phyloP scores from a whole-genome alignment of 2,888 invertebrate species.

The Desoria tigrina region DNA sequence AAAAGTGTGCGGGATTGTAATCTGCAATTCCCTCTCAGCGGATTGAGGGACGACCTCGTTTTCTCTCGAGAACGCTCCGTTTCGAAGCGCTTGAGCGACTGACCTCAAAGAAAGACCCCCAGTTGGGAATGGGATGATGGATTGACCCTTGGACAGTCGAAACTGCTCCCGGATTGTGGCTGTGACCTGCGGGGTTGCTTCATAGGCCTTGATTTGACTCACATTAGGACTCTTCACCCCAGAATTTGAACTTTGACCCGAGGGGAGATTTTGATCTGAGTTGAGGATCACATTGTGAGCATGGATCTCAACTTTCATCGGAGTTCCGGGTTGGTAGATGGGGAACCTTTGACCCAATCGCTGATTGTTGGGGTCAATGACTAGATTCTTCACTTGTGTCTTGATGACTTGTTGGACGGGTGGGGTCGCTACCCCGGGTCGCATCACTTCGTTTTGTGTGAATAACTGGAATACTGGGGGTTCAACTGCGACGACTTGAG shows the following conservation, averaged over 20 bases:
- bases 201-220: constrained; percentile 23
- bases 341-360: constrained; percentile 17
- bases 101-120: constrained; percentile 19
- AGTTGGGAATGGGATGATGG: constrained; percentile 23
- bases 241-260: background rate
- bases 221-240: background rate
- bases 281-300: constrained; percentile 31
- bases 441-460: background rate
- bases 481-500: background rate
- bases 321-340: constrained; percentile 8
- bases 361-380: background rate
- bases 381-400: constrained; percentile 2
- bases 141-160: constrained; percentile 18
- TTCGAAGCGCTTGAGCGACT: constrained; percentile 30
- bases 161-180: constrained; percentile 21
- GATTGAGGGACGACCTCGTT: constrained; percentile 7
- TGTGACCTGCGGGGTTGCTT: constrained; percentile 22
- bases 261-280: background rate
- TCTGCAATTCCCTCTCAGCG: background rate
- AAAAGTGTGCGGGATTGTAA: constrained; percentile 7
- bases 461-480: background rate
- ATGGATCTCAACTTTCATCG: constrained; percentile 25
- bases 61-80: constrained; percentile 26
- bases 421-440: too few species aligned
- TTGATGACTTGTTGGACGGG: background rate